Conservation (phyloP, 2,113 vertebrate genomes). For the Danio rerio region DNA sequence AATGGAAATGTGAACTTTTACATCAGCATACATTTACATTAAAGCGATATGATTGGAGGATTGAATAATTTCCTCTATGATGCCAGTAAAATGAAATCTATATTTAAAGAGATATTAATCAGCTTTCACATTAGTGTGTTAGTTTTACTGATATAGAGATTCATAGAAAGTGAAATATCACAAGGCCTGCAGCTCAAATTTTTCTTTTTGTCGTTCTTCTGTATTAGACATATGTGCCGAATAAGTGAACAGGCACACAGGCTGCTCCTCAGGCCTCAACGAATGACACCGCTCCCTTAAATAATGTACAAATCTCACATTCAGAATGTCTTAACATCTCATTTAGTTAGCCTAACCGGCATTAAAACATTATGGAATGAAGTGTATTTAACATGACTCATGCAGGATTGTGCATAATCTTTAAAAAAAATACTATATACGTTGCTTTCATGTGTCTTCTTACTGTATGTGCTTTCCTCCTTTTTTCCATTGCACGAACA, state of each 20-base stretch:
- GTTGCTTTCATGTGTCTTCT: background rate
- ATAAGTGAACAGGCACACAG: background rate
- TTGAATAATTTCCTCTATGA: background rate
- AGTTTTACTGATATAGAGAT: slow-evolving; percentile 11
- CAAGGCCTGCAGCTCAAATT: background rate
- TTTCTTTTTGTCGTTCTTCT: slow-evolving; percentile 27
- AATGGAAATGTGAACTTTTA: slow-evolving; percentile 54
- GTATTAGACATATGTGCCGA: slow-evolving; percentile 13
- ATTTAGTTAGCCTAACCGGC: background rate
- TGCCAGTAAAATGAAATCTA: slow-evolving; percentile 3
- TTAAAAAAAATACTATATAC: slow-evolving; percentile 8
- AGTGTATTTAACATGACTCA: background rate
- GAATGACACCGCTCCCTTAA: background rate
- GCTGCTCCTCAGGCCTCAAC: background rate
- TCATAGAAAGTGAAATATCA: background rate
- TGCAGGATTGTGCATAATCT: background rate
- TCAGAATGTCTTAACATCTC: background rate
- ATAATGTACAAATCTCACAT: slow-evolving; percentile 20
- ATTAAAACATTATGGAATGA: background rate
- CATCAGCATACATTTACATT: slow-evolving; percentile 39
- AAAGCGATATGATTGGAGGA: slow-evolving; percentile 2
- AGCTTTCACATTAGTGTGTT: slow-evolving; percentile 4
- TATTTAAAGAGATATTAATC: slow-evolving; percentile 23
- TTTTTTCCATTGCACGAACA: background rate
- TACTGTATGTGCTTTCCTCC: slow-evolving; percentile 13